A percentile compares a stretch with the other conserved stretches of the same genome.
Conservation (phyloP, 2,888 invertebrate genomes). For the Hoplodrina blanda region DNA sequence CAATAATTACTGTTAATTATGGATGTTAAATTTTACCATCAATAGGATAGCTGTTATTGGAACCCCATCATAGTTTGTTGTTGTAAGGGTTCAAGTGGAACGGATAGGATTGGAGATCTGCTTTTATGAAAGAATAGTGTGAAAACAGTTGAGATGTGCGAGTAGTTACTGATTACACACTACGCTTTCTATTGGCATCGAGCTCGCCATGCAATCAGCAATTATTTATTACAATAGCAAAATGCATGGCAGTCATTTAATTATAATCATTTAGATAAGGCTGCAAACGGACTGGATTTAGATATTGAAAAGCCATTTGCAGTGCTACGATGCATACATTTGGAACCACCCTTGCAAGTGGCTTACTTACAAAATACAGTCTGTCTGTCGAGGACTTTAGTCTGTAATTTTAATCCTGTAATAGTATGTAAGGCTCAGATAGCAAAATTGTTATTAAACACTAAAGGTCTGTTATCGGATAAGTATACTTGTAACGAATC, state of each 20-base stretch:
- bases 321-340: no score
- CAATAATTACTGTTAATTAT: constrained; percentile 2
- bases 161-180: not conserved
- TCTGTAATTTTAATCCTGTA: not conserved
- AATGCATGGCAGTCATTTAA: constrained; percentile 16
- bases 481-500: not conserved
- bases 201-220: constrained; percentile 6
- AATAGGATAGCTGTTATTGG: constrained; percentile 2
- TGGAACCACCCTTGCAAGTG: not conserved
- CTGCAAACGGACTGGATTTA: not conserved
- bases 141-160: not conserved
- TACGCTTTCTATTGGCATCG: not conserved
- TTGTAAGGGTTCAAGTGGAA: constrained; percentile 18
- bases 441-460: constrained; percentile 13
- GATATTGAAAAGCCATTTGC: not conserved
- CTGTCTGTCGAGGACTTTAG: not conserved
- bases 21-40: not conserved
- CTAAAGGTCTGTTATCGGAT: constrained; percentile 2
- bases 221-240: not conserved
- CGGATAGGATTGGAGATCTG: constrained; percentile 8
- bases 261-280: not conserved
- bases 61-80: constrained; percentile 22
- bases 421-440: not conserved
- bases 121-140: not conserved
- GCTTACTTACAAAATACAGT: not conserved